Base-by-base conservation (phyloP, 1,140 invertebrate species). In the Drosophila bocki region DNA sequence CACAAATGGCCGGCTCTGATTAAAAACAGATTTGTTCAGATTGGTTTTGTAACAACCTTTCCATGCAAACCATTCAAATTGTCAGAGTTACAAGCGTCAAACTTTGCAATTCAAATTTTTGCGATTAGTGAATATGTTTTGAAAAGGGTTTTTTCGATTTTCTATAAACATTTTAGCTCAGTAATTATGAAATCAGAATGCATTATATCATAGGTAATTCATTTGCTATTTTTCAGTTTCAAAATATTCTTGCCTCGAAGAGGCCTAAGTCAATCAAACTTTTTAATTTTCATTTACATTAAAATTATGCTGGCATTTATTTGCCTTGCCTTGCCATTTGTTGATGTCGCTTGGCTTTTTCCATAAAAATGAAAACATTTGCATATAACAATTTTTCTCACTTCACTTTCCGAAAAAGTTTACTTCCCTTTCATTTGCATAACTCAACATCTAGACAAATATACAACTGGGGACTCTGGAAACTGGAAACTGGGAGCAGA, bases 211-310 rank as follows among this genome's bases (percentile, higher is more conserved):
- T 53, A 53, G 6, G 13, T 41, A 12, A n/a, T 32, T 15, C 13
- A 2, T 7, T 7, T 3, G 7, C 3, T 15, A 1, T 19, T 41
- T 19, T 26, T 7, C 3, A 7, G 0, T 35, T 48, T 19, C 3
- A 7, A 12, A 32, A 33, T 35, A 29, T 39, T 67, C 7, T 2
- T 60, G 13, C 22, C 37, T 48, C 19, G 15, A 32, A 29, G 44
- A 70, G 60, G 53, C 58, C 41, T 44, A 70, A 69, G 75, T 76
- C 63, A 78, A 80, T 88, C 76, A 88, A 85, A 88, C 65, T 87
- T 88, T 78, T 56, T 78, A 84, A 91, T 82, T 85, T 82, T 79
- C 68, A 91, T 90, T 91, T 82, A 63, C 85, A 90, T 91, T 82
- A 74, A 80, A 82, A 87, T 91, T 74, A 70, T 69, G 56, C 51